These are phyloP conservation scores for Oreortyx pictus DNA, from an alignment of 2,797 vertebrate genomes.

Conservation along the genomic window DNA sequence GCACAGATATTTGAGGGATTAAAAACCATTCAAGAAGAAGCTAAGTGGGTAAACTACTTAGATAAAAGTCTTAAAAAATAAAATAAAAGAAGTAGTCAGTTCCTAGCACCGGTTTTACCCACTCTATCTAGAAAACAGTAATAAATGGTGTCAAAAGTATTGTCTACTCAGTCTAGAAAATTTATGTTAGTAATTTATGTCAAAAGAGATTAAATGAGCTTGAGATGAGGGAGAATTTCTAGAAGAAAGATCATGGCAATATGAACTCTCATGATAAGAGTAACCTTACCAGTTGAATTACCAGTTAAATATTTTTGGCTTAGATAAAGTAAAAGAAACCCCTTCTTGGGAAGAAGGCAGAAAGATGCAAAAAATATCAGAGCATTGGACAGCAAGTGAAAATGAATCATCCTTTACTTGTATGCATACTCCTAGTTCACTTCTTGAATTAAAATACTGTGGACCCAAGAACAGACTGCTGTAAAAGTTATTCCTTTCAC, in stretches of 20 bases:
- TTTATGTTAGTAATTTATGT: not conserved
- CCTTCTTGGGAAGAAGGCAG: not conserved
- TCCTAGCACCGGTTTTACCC: not conserved
- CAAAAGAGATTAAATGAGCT: not conserved
- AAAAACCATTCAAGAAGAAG: not conserved
- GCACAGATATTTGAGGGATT: not conserved
- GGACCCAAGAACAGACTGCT: not conserved
- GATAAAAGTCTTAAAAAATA: not conserved
- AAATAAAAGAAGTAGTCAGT: not conserved
- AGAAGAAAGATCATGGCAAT: not conserved
- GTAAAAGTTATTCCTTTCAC: not conserved
- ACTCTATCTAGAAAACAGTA: not conserved
- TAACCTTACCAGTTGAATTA: not conserved
- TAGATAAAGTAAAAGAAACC: not conserved
- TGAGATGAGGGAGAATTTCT: not conserved
- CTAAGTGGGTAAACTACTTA: not conserved
- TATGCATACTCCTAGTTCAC: not conserved
- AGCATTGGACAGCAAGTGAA: not conserved
- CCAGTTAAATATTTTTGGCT: not conserved
- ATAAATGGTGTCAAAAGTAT: not conserved
- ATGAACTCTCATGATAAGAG: not conserved
- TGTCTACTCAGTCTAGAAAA: not conserved
- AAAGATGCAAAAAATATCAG: not conserved
- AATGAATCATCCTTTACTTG: not conserved
- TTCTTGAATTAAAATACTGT: not conserved